Percentiles rank a stretch among this genome's conserved stretches.
phyloP scores from a whole-genome alignment of 2,797 vertebrate species.

The Menidia menidia region DNA sequence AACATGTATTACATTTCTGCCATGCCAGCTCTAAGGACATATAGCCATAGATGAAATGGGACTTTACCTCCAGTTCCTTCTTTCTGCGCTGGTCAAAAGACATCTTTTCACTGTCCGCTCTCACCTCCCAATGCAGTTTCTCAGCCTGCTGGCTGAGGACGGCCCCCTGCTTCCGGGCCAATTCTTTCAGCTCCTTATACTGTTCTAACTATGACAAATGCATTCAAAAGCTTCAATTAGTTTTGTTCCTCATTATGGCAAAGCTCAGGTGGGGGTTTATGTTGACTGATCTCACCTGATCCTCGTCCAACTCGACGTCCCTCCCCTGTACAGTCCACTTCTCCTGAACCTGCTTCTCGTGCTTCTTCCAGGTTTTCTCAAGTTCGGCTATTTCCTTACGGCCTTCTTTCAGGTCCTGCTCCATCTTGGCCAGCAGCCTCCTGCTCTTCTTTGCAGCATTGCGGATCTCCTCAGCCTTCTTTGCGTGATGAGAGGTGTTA shows the following conservation, averaged over 20 bases:
- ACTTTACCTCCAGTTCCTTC: constrained; percentile 87
- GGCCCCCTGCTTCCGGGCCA: constrained; percentile 84
- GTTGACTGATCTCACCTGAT: constrained; percentile 83
- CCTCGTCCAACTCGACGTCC: constrained; percentile 84
- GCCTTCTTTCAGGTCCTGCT: constrained; percentile 83
- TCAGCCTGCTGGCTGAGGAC: constrained; percentile 85
- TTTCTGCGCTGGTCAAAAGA: constrained; percentile 85
- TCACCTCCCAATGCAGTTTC: constrained; percentile 89
- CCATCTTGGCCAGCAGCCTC: constrained; percentile 75
- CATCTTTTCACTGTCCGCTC: constrained; percentile 85
- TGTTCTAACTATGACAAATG: constrained; percentile 78
- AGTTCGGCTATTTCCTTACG: constrained; percentile 82
- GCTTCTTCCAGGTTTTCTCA: constrained; percentile 82
- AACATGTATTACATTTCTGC: neutral
- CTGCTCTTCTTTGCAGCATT: constrained; percentile 78
- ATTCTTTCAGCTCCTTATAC: constrained; percentile 90
- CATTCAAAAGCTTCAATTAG: too few species aligned
- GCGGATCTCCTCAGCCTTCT: constrained; percentile 82
- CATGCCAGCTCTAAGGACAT: neutral
- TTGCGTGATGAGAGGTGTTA: constrained; percentile 88
- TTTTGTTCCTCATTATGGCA: too few species aligned
- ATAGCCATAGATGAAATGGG: neutral
- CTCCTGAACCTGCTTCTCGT: constrained; percentile 83
- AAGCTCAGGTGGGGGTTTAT: neutral
- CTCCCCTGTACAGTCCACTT: constrained; percentile 62